Base-by-base conservation (phyloP, 2,888 invertebrate species). In the Aleiodes testaceus region DNA sequence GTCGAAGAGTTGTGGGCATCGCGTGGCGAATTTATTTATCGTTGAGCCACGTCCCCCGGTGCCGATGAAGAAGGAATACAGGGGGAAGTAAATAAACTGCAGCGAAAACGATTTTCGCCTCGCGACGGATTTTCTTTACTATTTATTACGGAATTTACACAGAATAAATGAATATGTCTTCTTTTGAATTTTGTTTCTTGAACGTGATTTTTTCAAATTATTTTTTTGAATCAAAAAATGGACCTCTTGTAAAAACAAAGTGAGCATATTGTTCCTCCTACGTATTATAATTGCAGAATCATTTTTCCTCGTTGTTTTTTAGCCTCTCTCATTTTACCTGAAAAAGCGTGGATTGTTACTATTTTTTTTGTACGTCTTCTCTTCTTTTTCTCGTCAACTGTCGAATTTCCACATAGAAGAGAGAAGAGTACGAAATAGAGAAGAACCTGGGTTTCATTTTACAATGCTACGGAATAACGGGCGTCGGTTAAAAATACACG, bases 1-100 rank as follows among this genome's bases (percentile, higher is more conserved):
- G 42, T 66, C 76, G 77, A 81, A 81, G 81, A 82, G 78, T 82
- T 80, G 82, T 82, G 81, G 80, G 75, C 78, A 81, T 82, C 80
- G 82, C 80, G 81, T 79, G 78, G 77, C 79, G 80, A 83, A 82
- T 82, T 85, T 84, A 84, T 85, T 84, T 84, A 84, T 83, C 78
- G 80, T 78, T 78, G 70, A 61, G 73, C 72, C 30, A 55, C 61
- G 66, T 63, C 50, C 45, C 18, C 14, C 22, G 30, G 50, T 66
- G 47, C 36, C 50, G 30, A 50, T 36, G 49, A 30, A 68, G 50
- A 59, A 44, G 26, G 20, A 61, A 49, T 44, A 42, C 30, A 72
- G 47, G 30, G 42, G 52, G 45, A 44, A 53, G 14, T 18, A 59
- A 71, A 71, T 36, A 50, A 59, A 53, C 53, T 59, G 50, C 47